Evolutionary conservation across 1,140 invertebrate species (phyloP).

Genomic region (Ectropis grisescens): DNA sequence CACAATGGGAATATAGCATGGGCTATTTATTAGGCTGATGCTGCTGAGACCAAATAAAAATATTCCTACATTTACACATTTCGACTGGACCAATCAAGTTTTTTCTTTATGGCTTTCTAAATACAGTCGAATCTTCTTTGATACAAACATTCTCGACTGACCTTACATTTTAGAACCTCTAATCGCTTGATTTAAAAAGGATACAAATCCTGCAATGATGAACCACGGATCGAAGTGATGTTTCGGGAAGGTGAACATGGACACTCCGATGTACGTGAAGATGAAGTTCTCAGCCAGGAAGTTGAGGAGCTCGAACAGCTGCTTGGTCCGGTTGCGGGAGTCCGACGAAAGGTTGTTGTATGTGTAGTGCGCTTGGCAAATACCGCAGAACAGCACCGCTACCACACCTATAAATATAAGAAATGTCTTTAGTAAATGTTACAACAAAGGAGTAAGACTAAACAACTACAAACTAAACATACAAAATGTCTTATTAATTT

Average conservation of each 20-base stretch:
- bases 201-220: slow-evolving; percentile 94
- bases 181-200: no score
- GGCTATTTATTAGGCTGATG: no score
- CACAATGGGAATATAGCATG: no score
- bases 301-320: slow-evolving; percentile 95
- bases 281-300: slow-evolving; percentile 99
- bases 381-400: slow-evolving; percentile 97
- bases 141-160: no score
- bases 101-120: no score
- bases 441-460: slow-evolving; percentile 1
- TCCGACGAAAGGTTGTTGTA: slow-evolving; percentile 95
- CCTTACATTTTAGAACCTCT: no score
- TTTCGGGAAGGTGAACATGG: slow-evolving; percentile 97
- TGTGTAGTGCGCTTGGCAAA: slow-evolving; percentile 99
- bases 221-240: slow-evolving; percentile 94
- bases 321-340: slow-evolving; percentile 92
- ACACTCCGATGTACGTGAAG: slow-evolving; percentile 98
- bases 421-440: slow-evolving; percentile 1
- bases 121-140: no score
- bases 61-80: no score
- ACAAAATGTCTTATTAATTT: no score
- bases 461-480: no score
- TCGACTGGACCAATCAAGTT: no score
- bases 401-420: slow-evolving; percentile 82
- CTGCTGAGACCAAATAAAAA: no score